Base-by-base conservation (phyloP, 2,888 invertebrate genomes). In the Philaethria dido region DNA sequence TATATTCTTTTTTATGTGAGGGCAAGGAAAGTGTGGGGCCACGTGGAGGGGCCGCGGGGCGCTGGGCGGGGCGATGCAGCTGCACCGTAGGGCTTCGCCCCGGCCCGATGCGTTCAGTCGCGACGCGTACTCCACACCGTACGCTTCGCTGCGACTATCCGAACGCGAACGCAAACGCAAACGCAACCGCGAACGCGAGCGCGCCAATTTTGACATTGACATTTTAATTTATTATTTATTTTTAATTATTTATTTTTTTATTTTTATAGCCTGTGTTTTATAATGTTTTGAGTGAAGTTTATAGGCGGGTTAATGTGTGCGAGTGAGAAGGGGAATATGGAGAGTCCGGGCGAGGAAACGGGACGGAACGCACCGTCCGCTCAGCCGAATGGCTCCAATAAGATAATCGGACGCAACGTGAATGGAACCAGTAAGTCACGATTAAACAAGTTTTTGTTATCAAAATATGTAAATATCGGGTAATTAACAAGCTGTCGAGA, bases 371-470 rank as follows among this genome's bases (percentile, higher is more conserved):
- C 84, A 80, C 85, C 88, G 80, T 82, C 89, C 71, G 88, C 89
- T 77, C 89, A 92, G 72, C 86, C 92, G 72, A 93, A 93, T 73
- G 93, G 93, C 73, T 93, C 93, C 83, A 93, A 93, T 86, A 94
- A 94, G 88, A 93, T 94, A 79, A 93, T 94, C 88, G 94, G 94
- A 80, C 92, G 94, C 79, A 94, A 94, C 83, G 91, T 94, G 86
- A 94, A 94, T 89, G 94, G 94, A 77, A 94, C 94, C 85, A 93
- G 94, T 94, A 89, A 94, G 94, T 93, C 86, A 85, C 85, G 45
- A 62, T 62, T 74, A 72, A 74, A 74, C 69, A 71, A 73, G 72
- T 72, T 70, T 57, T 65, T 64, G 39, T 42, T 57, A 42, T 57
- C 55, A 57, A 57, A 57, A 57, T 57, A 63, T 55, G 44, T 55